Evolutionary conservation across 2,888 invertebrate species (phyloP).

Genomic region (Pilophorus perplexus): DNA sequence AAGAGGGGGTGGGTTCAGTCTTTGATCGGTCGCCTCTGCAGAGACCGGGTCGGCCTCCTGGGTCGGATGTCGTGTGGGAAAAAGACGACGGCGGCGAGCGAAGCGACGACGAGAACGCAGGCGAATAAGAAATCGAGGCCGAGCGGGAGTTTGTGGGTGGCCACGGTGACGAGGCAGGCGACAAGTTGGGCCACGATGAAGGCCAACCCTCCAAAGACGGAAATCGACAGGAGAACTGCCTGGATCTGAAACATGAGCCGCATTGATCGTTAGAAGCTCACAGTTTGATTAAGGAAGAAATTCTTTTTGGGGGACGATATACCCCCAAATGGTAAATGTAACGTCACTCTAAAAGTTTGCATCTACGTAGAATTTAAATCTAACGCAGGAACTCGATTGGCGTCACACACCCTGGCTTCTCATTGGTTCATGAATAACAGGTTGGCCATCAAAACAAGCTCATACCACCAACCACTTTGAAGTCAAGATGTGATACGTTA

Average conservation of each 20-base stretch:
- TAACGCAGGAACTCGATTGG: no score
- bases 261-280: background rate
- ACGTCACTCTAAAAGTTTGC: no score
- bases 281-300: no score
- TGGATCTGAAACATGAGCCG: slow-evolving; percentile 32
- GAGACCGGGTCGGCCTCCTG: slow-evolving; percentile 2
- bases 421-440: no score
- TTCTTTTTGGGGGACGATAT: no score
- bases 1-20: background rate
- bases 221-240: slow-evolving; percentile 19
- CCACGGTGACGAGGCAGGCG: slow-evolving; percentile 27
- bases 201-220: slow-evolving; percentile 35
- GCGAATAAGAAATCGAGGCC: slow-evolving; percentile 40
- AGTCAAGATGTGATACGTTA: no score
- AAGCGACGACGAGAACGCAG: slow-evolving; percentile 34
- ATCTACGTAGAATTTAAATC: no score
- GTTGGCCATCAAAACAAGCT: no score
- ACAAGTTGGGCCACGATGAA: slow-evolving; percentile 27
- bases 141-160: slow-evolving; percentile 14
- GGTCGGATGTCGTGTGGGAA: background rate
- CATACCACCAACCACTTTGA: no score
- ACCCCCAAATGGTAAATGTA: no score
- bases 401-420: no score
- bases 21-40: slow-evolving; percentile 2
- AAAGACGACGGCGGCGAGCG: slow-evolving; percentile 15